Conservation (phyloP, 2,888 invertebrate species). For the Exephanes ischioxanthus region DNA sequence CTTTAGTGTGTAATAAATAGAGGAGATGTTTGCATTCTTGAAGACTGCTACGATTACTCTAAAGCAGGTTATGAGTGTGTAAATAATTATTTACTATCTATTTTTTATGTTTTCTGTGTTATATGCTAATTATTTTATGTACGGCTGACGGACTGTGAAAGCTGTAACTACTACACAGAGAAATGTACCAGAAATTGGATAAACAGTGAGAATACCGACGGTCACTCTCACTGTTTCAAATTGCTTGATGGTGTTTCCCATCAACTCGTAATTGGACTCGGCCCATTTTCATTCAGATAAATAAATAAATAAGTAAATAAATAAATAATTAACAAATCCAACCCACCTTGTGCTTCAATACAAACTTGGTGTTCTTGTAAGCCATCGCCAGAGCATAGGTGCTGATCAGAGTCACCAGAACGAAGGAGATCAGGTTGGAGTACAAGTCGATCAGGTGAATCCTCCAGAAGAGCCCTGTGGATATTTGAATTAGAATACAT, state of each 20-base stretch:
- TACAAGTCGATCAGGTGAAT: constrained; percentile 98
- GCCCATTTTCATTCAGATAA: background rate
- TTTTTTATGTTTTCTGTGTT: too few relatives aligned
- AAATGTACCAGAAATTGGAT: too few relatives aligned
- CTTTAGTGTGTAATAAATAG: too few relatives aligned
- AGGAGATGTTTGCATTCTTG: too few relatives aligned
- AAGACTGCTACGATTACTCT: too few relatives aligned
- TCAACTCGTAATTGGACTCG: background rate
- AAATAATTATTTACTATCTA: too few relatives aligned
- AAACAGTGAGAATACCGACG: too few relatives aligned
- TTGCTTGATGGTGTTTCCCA: background rate
- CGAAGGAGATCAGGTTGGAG: constrained; percentile 94
- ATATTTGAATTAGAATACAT: constrained; percentile 54
- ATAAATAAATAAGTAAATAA: background rate
- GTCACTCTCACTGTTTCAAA: background rate
- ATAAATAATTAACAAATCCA: background rate
- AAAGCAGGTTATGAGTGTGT: too few relatives aligned
- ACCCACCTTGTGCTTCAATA: constrained; percentile 96
- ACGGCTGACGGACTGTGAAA: too few relatives aligned
- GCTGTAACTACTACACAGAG: too few relatives aligned
- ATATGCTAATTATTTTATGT: too few relatives aligned
- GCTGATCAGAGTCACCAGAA: constrained; percentile 93
- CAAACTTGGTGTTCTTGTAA: constrained; percentile 99
- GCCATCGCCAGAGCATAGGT: constrained; percentile 98
- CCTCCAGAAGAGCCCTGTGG: constrained; percentile 98